A percentile compares a stretch with the other conserved stretches of the same genome.
Conservation (phyloP, 1,140 invertebrate genomes). For the Drosophila carrolli region DNA sequence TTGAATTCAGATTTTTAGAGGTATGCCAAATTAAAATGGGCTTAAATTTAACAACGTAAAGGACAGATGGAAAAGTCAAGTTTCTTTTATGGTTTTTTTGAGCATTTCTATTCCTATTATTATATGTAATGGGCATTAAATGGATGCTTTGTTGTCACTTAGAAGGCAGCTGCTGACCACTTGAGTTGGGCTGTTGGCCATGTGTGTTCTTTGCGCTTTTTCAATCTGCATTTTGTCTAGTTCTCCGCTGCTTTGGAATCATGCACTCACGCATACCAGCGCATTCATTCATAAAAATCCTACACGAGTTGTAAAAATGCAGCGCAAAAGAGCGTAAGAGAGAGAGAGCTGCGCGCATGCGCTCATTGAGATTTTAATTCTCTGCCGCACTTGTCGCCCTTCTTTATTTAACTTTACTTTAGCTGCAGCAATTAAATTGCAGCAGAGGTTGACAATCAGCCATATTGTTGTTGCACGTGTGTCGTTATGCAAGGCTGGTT, state of each 20-base stretch:
- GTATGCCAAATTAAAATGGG: too few species aligned
- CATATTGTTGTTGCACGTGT: conserved; percentile 64
- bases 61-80: too few species aligned
- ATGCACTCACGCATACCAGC: conserved; percentile 49
- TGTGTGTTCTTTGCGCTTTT: conserved; percentile 14
- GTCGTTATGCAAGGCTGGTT: conserved; percentile 77
- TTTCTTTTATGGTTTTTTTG: background rate
- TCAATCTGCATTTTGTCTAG: conserved; percentile 10
- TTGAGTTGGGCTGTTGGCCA: conserved; percentile 22
- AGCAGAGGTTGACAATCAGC: conserved; percentile 65
- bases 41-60: too few species aligned
- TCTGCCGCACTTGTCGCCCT: conserved; percentile 56
- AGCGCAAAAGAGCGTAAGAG: conserved; percentile 10
- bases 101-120: background rate
- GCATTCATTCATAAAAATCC: conserved; percentile 79
- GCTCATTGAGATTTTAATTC: conserved; percentile 44
- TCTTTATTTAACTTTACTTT: conserved; percentile 8
- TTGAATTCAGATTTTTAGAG: too few species aligned
- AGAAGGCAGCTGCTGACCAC: conserved; percentile 9
- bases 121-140: background rate
- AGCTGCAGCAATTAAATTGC: conserved; percentile 50
- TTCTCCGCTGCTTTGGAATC: conserved; percentile 29
- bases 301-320: conserved; percentile 80
- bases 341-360: conserved; percentile 53
- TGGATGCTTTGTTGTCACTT: background rate